Evolutionary conservation across 2,113 vertebrate species (phyloP).

Genomic region (Indicator maculatus): DNA sequence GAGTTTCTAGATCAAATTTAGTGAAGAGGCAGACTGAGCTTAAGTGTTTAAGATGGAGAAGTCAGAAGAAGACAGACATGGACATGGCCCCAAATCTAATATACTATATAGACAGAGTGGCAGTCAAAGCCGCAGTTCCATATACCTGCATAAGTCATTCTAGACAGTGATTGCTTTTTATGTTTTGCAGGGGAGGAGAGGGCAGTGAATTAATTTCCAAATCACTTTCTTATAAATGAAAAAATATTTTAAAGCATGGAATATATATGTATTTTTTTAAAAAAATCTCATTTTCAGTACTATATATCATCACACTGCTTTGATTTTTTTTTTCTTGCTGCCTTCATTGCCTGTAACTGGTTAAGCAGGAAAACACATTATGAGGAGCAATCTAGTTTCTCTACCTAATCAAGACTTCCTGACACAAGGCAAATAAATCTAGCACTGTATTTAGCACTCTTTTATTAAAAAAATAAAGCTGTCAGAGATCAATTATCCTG

Average conservation of each 20-base stretch:
- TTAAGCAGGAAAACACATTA: neutral
- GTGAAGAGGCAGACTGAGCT: neutral
- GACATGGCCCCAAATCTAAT: neutral
- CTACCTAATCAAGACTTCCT: neutral
- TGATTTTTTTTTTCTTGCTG: neutral
- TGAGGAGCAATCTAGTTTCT: neutral
- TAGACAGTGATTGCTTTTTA: neutral
- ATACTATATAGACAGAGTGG: neutral
- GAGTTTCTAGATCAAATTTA: neutral
- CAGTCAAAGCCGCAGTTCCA: neutral
- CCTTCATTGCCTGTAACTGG: neutral
- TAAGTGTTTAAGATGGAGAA: neutral
- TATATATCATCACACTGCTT: neutral
- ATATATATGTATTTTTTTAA: neutral
- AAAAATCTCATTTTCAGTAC: neutral
- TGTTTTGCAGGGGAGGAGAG: rapidly evolving
- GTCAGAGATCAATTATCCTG: neutral
- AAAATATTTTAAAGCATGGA: neutral
- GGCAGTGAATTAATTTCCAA: neutral
- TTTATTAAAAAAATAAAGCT: neutral
- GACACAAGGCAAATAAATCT: conserved; percentile 1
- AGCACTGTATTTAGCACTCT: neutral
- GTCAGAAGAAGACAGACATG: neutral
- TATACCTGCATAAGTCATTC: neutral
- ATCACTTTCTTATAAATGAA: neutral